Conservation (phyloP, 2,113 vertebrate genomes). For the Tinamus guttatus region DNA sequence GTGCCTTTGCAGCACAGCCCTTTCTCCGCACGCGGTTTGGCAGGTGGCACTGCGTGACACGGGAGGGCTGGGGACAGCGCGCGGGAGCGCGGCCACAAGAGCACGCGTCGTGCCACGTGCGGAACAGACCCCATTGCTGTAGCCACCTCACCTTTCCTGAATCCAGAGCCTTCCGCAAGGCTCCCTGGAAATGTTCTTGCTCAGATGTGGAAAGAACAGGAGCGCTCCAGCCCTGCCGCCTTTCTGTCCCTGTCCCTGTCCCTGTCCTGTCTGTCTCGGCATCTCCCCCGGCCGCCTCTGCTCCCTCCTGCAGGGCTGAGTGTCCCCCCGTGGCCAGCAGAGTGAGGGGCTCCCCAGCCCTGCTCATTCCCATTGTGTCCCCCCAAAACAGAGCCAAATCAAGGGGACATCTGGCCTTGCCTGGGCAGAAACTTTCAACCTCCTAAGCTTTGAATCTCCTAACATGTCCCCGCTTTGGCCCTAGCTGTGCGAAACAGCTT, state of each 20-base stretch:
- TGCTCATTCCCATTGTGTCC: background rate
- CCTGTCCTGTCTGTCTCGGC: rapidly evolving
- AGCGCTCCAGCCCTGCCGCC: background rate
- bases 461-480: background rate
- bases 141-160: background rate
- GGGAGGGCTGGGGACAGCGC: background rate
- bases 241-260: background rate
- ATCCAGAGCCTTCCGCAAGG: background rate
- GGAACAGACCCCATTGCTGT: background rate
- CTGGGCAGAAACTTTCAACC: background rate
- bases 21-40: rapidly evolving
- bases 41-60: background rate
- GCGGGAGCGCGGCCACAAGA: background rate
- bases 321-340: background rate
- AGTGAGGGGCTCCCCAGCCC: background rate
- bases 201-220: background rate
- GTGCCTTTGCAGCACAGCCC: background rate
- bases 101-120: background rate
- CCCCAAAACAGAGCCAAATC: background rate
- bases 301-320: background rate
- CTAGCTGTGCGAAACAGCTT: background rate
- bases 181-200: background rate
- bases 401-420: background rate
- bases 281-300: background rate
- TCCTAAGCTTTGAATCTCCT: background rate